phyloP scores from a whole-genome alignment of 2,113 vertebrate species.

The Cyprinodon brontotheroides region DNA sequence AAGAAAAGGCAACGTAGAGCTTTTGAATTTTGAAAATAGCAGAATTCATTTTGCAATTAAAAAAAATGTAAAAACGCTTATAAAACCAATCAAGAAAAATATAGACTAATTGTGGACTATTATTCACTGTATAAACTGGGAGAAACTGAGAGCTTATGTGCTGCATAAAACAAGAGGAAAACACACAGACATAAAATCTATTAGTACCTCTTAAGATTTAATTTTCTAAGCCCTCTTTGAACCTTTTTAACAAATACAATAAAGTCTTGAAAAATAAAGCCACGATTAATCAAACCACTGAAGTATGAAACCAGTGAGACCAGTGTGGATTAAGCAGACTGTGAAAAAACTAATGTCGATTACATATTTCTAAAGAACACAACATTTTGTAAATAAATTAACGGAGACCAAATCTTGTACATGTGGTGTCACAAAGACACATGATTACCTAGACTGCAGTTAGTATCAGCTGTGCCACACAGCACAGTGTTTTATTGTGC shows the following conservation, averaged over 20 bases:
- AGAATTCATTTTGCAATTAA: neutral
- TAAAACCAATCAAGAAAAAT: neutral
- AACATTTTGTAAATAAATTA: neutral
- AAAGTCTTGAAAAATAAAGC: no score
- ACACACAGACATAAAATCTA: neutral
- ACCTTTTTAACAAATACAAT: neutral
- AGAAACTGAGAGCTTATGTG: no score
- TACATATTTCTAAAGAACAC: neutral
- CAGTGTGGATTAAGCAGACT: neutral
- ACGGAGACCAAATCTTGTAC: neutral
- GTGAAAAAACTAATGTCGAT: neutral
- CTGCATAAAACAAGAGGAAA: no score
- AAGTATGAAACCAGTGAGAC: neutral
- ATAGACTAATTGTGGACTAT: neutral
- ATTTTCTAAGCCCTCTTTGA: neutral
- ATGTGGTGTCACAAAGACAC: neutral
- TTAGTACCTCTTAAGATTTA: neutral
- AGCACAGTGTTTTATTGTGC: neutral
- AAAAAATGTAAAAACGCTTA: neutral
- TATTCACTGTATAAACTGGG: no score
- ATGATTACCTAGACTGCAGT: neutral
- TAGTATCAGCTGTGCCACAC: conserved; percentile 1
- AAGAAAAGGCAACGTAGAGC: neutral
- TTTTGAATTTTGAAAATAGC: neutral
- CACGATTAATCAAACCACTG: no score